Base-by-base conservation (phyloP, 1,140 invertebrate genomes). In the Cardiocondyla obscurior region DNA sequence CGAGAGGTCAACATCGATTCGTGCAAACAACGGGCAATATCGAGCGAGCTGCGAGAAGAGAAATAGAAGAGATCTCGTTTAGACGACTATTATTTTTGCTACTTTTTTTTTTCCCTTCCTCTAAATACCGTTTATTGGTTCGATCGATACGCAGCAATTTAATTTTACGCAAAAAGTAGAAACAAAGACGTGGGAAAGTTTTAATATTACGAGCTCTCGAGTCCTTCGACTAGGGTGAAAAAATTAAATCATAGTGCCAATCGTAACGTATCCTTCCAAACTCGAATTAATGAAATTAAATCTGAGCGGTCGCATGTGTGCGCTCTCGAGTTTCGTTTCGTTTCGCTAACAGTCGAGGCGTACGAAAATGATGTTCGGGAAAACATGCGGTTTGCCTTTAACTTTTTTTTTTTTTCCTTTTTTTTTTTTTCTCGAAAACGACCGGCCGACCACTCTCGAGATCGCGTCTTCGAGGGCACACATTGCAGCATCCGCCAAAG, bases 401-500 rank as follows among this genome's bases (percentile, higher is more conserved):
- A 36, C 42, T 55, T 57, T 57, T 57, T n/a, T n/a, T n/a, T n/a
- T n/a, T n/a, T 46, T 46, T 8, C 42, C 36, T 42, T 42, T 39
- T 46, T 46, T 8, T 62, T 60, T 42, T 42, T 39, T 16, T 7
- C 14, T 57, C 42, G 16, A 44, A 28, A 49, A 53, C 51, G 28
- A 60, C n/a, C 12, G 19, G 46, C 65, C 28, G 44, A 69, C 55
- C 55, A 64, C 22, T 74, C 81, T 83, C 36, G 42, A 72, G 62
- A 72, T 85, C 69, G 51, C 62, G 44, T 82, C 46, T 46, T 60
- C 39, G 14, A 51, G 83, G 42, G 14, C 36, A n/a, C n/a, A n/a
- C n/a, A n/a, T n/a, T n/a, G 46, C 60, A 85, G 60, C 84, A 86
- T 85, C 85, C 82, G 85, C 25, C 25, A 30, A 44, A 33, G 46